Conservation (phyloP, 2,113 vertebrate species). For the Lagopus leucura region DNA sequence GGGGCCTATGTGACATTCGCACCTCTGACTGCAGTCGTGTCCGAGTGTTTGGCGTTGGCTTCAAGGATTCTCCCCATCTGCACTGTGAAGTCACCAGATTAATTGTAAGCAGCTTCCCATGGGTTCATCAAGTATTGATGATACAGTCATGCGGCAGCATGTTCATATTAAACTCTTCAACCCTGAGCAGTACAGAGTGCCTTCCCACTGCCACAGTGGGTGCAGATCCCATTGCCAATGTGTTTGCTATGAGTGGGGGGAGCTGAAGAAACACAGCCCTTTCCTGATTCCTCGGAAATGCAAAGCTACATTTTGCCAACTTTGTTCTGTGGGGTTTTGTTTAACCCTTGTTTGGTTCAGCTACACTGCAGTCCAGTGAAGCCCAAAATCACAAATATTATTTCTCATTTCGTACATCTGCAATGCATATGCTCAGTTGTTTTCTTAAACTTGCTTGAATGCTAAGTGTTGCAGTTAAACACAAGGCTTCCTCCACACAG, state of each 20-base stretch:
- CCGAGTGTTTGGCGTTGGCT: conserved; percentile 66
- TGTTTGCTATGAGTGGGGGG: accelerated
- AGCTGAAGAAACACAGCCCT: background rate
- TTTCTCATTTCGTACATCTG: conserved; percentile 71
- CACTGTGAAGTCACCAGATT: conserved; percentile 76
- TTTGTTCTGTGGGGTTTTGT: conserved; percentile 38
- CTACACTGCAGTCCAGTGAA: conserved; percentile 26
- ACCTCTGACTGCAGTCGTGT: conserved; percentile 62
- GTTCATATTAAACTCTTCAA: background rate
- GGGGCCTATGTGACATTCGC: conserved; percentile 73
- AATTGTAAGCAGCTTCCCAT: conserved; percentile 65
- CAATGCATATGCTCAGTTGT: conserved; percentile 50
- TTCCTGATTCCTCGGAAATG: background rate
- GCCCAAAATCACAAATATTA: conserved; percentile 66
- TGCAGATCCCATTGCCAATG: background rate
- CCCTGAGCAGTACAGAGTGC: accelerated
- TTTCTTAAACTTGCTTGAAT: conserved; percentile 62
- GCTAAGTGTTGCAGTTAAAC: conserved; percentile 34
- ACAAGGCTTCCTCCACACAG: background rate
- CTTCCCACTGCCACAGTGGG: background rate
- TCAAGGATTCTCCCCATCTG: conserved; percentile 71
- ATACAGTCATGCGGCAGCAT: background rate
- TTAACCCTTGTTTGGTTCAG: conserved; percentile 58
- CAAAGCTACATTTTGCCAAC: background rate
- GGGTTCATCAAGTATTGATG: background rate